Conservation (phyloP, 2,113 vertebrate genomes). For the Pyxicephalus adspersus region DNA sequence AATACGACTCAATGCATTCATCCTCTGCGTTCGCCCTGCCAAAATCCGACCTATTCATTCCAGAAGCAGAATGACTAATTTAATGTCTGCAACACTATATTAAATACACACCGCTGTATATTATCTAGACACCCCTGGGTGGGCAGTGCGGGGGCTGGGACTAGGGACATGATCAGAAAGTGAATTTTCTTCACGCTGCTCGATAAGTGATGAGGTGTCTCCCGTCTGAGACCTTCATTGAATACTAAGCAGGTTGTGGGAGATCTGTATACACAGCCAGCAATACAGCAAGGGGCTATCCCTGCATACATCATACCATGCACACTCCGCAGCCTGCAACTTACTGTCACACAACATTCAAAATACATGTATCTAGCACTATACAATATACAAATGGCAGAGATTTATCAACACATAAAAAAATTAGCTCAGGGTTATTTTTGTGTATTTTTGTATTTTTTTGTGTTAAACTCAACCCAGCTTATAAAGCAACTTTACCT, state of each 20-base stretch:
- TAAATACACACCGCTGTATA: slow-evolving; percentile 24
- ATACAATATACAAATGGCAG: too few species aligned
- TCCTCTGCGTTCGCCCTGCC: not conserved
- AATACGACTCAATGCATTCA: not conserved
- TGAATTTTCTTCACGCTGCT: slow-evolving; percentile 12
- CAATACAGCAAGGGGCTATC: slow-evolving; percentile 9
- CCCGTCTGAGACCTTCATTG: slow-evolving; percentile 4
- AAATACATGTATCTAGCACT: too few species aligned
- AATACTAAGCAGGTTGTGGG: slow-evolving; percentile 36
- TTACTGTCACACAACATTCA: too few species aligned
- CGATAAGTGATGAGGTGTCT: slow-evolving; percentile 43
- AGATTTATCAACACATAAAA: too few species aligned
- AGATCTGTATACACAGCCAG: slow-evolving; percentile 34
- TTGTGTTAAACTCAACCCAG: too few species aligned
- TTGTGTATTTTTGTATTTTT: too few species aligned
- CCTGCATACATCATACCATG: not conserved
- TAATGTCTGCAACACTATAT: slow-evolving; percentile 28
- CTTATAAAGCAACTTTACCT: too few species aligned
- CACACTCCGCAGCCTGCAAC: not conserved
- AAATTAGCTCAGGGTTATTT: too few species aligned
- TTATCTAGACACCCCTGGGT: not conserved
- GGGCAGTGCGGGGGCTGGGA: slow-evolving; percentile 1
- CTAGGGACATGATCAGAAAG: slow-evolving; percentile 37
- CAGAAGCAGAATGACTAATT: not conserved
- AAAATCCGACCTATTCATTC: too few species aligned